Evolutionary conservation across 2,797 vertebrate species (phyloP).

Genomic region (Loris lydekkerianus): DNA sequence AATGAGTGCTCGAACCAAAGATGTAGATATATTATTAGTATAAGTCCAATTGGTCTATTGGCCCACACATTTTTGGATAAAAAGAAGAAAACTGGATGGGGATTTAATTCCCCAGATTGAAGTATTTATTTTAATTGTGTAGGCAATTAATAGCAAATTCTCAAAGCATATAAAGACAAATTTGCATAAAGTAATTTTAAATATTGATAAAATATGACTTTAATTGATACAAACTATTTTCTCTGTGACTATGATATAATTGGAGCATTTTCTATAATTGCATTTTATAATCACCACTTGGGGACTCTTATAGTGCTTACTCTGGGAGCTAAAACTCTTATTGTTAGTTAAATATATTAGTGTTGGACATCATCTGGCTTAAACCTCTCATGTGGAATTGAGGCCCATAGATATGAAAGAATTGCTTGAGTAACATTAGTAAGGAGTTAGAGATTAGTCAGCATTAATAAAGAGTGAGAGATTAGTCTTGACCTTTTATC

Average conservation of each 20-base stretch:
- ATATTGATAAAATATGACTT: constrained; percentile 40
- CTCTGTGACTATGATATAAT: background rate
- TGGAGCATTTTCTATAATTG: background rate
- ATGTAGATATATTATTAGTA: background rate
- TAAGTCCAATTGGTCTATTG: background rate
- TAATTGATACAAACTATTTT: constrained; percentile 54
- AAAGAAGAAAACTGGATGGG: background rate
- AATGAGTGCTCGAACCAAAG: background rate
- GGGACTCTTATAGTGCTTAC: background rate
- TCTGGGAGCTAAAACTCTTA: constrained; percentile 14
- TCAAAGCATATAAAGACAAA: constrained; percentile 59
- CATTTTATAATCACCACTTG: constrained; percentile 43
- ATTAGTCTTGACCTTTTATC: background rate
- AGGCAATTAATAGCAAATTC: constrained; percentile 32
- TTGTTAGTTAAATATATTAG: constrained; percentile 39
- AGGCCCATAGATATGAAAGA: background rate
- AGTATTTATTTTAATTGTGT: constrained; percentile 39
- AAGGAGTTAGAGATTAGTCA: background rate
- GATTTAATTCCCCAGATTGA: background rate
- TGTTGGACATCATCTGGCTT: background rate
- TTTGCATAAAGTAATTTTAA: constrained; percentile 59
- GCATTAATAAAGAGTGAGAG: background rate
- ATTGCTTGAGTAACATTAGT: background rate
- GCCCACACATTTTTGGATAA: background rate
- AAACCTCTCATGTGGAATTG: background rate